A percentile compares a stretch with the other conserved stretches of the same genome.
Conservation (phyloP, 2,113 vertebrate species). For the Dermatemys mawii region DNA sequence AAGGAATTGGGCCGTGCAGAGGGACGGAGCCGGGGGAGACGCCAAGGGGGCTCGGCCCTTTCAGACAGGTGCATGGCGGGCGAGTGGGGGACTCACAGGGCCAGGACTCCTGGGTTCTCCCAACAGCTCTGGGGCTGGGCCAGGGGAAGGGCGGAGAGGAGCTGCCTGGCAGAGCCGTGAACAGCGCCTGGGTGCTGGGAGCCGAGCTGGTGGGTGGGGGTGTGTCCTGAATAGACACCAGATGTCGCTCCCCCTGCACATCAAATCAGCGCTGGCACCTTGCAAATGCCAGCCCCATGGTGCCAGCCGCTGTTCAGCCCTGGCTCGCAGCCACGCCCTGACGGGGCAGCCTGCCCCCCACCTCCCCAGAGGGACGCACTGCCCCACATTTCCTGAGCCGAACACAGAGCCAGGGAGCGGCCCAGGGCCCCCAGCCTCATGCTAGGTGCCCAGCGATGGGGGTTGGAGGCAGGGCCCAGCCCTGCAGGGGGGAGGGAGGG, state of each 20-base stretch:
- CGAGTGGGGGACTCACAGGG: constrained; percentile 11
- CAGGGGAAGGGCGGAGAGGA: too few relatives aligned
- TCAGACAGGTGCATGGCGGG: not conserved
- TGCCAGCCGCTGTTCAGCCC: not conserved
- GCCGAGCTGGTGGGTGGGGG: not conserved
- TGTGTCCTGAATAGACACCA: not conserved
- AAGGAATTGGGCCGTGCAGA: not conserved
- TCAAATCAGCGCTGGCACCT: not conserved
- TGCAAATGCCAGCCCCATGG: not conserved
- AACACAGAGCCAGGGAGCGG: too few relatives aligned
- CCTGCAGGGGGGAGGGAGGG: not conserved
- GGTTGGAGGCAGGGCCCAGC: too few relatives aligned
- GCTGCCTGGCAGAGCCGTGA: too few relatives aligned
- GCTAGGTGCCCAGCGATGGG: not conserved
- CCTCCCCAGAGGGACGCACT: not conserved
- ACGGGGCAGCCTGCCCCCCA: not conserved
- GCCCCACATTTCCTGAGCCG: not conserved
- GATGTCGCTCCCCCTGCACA: not conserved
- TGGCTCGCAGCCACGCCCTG: too few relatives aligned
- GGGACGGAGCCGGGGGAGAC: fast-evolving
- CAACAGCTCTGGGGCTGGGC: too few relatives aligned
- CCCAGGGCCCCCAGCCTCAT: too few relatives aligned
- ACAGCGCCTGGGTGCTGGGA: too few relatives aligned
- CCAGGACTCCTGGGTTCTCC: not conserved
- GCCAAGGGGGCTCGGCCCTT: not conserved